Conservation (phyloP, 2,797 vertebrate species). For the Brachyalestes nurse region DNA sequence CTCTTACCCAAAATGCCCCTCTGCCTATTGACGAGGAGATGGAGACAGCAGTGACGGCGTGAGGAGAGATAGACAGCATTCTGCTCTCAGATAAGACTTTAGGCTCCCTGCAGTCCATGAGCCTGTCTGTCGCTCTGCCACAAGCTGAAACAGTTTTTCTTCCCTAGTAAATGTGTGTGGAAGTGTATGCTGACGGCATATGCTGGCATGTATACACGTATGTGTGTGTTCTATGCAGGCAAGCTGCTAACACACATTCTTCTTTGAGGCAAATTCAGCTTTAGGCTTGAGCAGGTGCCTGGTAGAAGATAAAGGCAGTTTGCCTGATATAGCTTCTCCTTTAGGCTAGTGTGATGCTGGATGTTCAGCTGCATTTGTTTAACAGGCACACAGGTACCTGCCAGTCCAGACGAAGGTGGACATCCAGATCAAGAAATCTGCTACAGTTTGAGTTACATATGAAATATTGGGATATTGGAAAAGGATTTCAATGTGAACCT, state of each 20-base stretch:
- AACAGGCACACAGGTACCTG: neutral
- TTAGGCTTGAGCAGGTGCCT: slow-evolving; percentile 45
- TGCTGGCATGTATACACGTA: neutral
- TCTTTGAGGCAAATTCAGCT: slow-evolving; percentile 37
- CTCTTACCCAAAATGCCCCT: slow-evolving; percentile 9
- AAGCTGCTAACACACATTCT: slow-evolving; percentile 1
- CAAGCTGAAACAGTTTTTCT: neutral
- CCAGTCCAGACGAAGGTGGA: neutral
- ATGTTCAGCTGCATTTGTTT: neutral
- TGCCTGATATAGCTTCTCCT: slow-evolving; percentile 4
- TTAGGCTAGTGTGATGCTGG: neutral
- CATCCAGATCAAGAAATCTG: neutral
- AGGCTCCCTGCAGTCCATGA: neutral
- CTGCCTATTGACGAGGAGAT: neutral
- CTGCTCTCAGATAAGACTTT: neutral
- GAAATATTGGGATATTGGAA: neutral
- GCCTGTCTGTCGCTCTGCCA: neutral
- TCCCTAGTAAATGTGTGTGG: neutral
- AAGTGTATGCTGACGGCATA: neutral
- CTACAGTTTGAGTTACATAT: neutral
- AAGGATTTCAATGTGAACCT: neutral
- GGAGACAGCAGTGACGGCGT: neutral
- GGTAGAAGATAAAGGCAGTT: slow-evolving; percentile 47
- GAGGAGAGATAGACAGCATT: neutral
- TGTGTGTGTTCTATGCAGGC: neutral